Evolutionary conservation across 1,140 invertebrate genomes (phyloP).

Genomic region (Penaeus vannamei): DNA sequence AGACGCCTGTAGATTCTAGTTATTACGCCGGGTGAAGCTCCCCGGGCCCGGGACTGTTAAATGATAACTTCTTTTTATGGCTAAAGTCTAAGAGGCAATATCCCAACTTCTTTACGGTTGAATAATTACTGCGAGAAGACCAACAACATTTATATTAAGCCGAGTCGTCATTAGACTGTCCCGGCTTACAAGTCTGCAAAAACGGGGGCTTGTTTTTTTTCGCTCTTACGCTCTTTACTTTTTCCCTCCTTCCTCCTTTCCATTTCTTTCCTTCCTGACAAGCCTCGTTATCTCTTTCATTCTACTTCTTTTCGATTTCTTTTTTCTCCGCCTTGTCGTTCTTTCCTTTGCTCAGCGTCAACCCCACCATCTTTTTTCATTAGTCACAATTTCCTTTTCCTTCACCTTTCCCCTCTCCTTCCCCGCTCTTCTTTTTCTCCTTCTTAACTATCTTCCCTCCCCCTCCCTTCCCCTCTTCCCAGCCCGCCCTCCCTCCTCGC

Average conservation of each 20-base stretch:
- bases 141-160: too few relatives aligned
- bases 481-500: background rate
- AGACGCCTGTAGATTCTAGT: too few relatives aligned
- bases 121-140: too few relatives aligned
- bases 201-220: background rate
- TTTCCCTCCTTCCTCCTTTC: background rate
- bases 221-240: background rate
- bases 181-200: too few relatives aligned
- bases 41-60: too few relatives aligned
- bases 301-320: background rate
- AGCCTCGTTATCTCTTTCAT: background rate
- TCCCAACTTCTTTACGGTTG: too few relatives aligned
- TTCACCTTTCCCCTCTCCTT: background rate
- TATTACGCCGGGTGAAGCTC: too few relatives aligned
- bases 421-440: conserved; percentile 1
- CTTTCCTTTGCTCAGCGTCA: background rate
- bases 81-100: too few relatives aligned
- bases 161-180: too few relatives aligned
- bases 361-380: background rate
- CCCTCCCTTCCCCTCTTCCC: background rate
- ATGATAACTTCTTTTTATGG: too few relatives aligned
- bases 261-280: background rate
- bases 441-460: background rate
- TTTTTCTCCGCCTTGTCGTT: background rate
- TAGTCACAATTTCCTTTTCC: background rate